Evolutionary conservation across 2,113 vertebrate genomes (phyloP), one percentile per base, ranked within the genome.

Genomic region (Perca schrenkii): DNA sequence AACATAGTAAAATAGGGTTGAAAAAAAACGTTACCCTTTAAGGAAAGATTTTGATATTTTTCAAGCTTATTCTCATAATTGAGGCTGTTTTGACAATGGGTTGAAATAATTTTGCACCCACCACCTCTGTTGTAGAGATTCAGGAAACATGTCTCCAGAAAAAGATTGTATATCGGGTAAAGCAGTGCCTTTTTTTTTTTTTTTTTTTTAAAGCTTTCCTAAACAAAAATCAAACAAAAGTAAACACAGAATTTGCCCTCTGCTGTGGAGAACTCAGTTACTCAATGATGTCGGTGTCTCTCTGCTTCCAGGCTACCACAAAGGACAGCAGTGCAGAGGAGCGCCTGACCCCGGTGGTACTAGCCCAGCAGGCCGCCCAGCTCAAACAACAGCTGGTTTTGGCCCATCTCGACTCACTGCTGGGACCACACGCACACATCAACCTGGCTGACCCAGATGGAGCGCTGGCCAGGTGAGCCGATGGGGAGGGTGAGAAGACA

Each of bases 371-470:
- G 87, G 96, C 98, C 0, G 96, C 96, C 1, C 94, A 94, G 65
- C 96, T 99, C 86, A 97, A 98, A 89, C 97, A 98, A 90, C 98
- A 98, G 92, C 92, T 99, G 80, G 95, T 98, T 34, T 96, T 96
- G 58, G 96, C 96, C 74, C 98, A 99, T 91, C 95, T 99, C 57
- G 97, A 99, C 90, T 97, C 97, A 50, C 91, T 99, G 62, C 93
- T 99, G 85, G 98, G 97, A 28, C 98, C 98, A 0, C 93, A 97
- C 4, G 98, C 97, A 0, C 91, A 97, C 43, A 95, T 99, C 57
- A 97, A 97, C 94, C 95, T 99, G 14, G 94, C 97, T 0, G 98
- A 99, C 92, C 98, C 98, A 0, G 96, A 98, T 12, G 97, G 98
- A 50, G 98, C 98, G 1, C 94, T 99, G 72, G 96, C 97, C 89